Base-by-base conservation (phyloP, 2,888 invertebrate species). In the Epirrita christyi region DNA sequence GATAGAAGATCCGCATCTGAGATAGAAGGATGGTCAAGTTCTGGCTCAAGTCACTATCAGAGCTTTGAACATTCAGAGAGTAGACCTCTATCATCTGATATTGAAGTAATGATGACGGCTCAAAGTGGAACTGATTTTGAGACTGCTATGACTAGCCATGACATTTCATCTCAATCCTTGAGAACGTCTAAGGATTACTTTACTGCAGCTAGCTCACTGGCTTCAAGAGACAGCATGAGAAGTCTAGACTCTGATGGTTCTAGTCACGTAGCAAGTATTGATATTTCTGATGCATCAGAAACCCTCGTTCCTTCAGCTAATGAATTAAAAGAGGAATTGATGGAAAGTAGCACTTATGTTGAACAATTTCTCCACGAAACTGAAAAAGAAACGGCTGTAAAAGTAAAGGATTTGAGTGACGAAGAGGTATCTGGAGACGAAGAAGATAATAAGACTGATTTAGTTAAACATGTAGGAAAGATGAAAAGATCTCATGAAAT, bases 401-500 rank as follows among this genome's bases (percentile, higher is more conserved):
- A 87, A 64, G 86, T 91, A 10, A 93, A 93, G 77, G 86, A 94
- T 34, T 70, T 81, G 0, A 88, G 87, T 66, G 90, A 90, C 14
- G 93, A 93, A 48, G 93, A 94, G 66, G 85, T 91, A 9, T 93
- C 93, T 10, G 93, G 93, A 44, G 93, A 93, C 63, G 93, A 93
- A 57, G 93, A 94, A 58, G 93, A 93, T 59, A 80, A 86, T 32
- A 85, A 86, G 67, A 79, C 82, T 40, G 89, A 88, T 55, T 86
- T 85, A 45, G 87, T 86, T 41, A 94, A 94, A 68, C 94, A 94
- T 50, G 86, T 93, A n/a, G 93, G 94, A 27, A 94, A 94, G 77
- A 97, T 97, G 97, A 97, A 97, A 79, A 93, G 97, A 59, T 97
- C 97, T 0, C 96, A 96, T 70, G 97, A 97, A 91, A 97, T 97